Percentiles rank a stretch among this genome's conserved stretches.
These are phyloP conservation scores for Lamproptera curius DNA, from an alignment of 2,888 invertebrate genomes.

Conservation along the genomic window DNA sequence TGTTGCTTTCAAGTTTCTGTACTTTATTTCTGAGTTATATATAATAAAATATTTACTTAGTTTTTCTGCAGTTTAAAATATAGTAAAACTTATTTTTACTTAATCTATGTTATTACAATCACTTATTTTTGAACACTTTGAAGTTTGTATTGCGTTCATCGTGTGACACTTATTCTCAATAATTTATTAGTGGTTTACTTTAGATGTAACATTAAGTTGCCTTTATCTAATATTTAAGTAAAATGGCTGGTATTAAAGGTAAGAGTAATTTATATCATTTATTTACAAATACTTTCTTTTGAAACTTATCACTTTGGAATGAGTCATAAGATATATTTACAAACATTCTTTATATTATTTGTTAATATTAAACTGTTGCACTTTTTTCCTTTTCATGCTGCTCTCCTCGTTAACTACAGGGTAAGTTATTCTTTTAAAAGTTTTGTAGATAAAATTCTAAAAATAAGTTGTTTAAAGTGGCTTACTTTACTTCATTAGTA, in stretches of 20 bases:
- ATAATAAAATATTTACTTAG: no score
- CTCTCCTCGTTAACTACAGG: conserved; percentile 38
- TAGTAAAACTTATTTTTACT: no score
- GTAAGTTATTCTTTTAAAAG: conserved; percentile 42
- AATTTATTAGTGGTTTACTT: conserved; percentile 17
- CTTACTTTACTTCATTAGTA: no score
- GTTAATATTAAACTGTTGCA: conserved; percentile 25
- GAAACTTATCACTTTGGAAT: conserved; percentile 31
- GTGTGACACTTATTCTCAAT: conserved; percentile 20
- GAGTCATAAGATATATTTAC: conserved; percentile 63
- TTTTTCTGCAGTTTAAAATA: no score
- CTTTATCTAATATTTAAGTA: conserved; percentile 22
- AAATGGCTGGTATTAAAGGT: conserved; percentile 76
- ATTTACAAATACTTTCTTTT: not conserved
- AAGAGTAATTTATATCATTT: conserved; percentile 24
- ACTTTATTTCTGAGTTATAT: no score
- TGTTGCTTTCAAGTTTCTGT: no score
- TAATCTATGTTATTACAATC: no score
- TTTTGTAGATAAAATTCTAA: no score
- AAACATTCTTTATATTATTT: conserved; percentile 39
- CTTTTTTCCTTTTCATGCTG: conserved; percentile 47
- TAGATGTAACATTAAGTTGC: conserved; percentile 24
- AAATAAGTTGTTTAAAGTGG: no score
- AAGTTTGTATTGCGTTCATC: conserved; percentile 10
- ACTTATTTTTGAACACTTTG: no score